A percentile compares a stretch with the other conserved stretches of the same genome.
These are phyloP conservation scores for Anastatus disparis DNA, from an alignment of 1,140 invertebrate species.

Conservation along the genomic window DNA sequence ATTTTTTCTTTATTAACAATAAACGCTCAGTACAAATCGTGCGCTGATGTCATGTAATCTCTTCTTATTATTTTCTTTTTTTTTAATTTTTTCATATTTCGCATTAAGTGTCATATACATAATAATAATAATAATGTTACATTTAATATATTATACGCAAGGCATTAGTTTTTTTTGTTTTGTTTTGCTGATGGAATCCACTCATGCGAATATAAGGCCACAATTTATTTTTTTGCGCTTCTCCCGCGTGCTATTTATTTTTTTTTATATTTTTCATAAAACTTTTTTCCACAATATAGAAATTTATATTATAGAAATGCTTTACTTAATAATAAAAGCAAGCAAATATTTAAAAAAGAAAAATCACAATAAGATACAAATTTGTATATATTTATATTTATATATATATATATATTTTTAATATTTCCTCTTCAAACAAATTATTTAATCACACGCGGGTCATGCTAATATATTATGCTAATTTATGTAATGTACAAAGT, in stretches of 20 bases:
- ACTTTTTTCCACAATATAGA: no score
- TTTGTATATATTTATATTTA: neutral
- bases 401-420: neutral
- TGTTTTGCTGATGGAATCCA: constrained; percentile 44
- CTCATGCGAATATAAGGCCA: constrained; percentile 56
- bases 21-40: constrained; percentile 16
- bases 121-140: constrained; percentile 13
- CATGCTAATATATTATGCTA: neutral
- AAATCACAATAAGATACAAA: constrained; percentile 3
- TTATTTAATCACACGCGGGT: neutral
- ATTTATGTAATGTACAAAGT: constrained; percentile 16
- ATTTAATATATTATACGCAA: constrained; percentile 46
- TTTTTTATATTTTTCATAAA: no score
- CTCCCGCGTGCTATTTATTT: constrained; percentile 42
- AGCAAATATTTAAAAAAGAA: no score
- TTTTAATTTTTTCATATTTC: constrained; percentile 7
- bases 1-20: constrained; percentile 35
- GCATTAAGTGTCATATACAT: constrained; percentile 47
- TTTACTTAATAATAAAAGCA: constrained; percentile 16
- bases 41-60: neutral
- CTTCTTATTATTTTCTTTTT: neutral
- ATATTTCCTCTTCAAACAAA: neutral
- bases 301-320: neutral
- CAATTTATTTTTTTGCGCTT: constrained; percentile 48
- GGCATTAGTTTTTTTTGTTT: constrained; percentile 46